Percentiles rank a stretch among this genome's conserved stretches.
Evolutionary conservation across 1,140 invertebrate genomes (phyloP).

Genomic region (Papilio helenus): DNA sequence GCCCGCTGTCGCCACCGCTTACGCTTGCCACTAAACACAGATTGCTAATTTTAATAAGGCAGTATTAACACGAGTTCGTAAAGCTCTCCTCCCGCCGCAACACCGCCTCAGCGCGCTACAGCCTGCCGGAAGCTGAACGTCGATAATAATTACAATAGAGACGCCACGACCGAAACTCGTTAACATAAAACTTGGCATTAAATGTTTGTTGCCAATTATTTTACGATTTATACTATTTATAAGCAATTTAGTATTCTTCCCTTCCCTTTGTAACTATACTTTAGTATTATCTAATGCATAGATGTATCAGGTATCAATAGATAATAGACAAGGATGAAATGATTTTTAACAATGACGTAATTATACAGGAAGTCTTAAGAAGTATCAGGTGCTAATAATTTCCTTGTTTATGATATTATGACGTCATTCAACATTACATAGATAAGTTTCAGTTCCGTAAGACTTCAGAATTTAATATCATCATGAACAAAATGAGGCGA

Average conservation of each 20-base stretch:
- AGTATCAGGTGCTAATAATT: background rate
- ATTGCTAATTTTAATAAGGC: slow-evolving; percentile 56
- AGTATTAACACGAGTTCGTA: slow-evolving; percentile 46
- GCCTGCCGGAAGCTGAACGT: background rate
- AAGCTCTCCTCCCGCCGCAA: slow-evolving; percentile 21
- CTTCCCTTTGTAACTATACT: no score
- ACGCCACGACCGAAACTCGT: background rate
- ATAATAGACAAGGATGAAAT: no score
- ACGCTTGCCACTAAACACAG: background rate
- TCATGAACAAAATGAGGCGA: background rate
- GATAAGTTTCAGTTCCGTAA: background rate
- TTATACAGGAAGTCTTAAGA: no score
- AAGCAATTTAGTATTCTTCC: background rate
- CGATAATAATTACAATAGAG: slow-evolving; percentile 18
- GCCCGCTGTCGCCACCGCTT: background rate
- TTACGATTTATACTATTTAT: background rate
- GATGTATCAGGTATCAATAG: no score
- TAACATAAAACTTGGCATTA: background rate
- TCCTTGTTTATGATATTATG: background rate
- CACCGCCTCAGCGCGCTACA: background rate
- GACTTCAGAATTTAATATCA: background rate
- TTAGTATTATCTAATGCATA: no score
- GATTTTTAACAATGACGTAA: no score
- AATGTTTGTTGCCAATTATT: background rate
- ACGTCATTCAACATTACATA: background rate